These are phyloP conservation scores for Drosophila tsacasi DNA, from an alignment of 1,140 invertebrate genomes.

Conservation along the genomic window DNA sequence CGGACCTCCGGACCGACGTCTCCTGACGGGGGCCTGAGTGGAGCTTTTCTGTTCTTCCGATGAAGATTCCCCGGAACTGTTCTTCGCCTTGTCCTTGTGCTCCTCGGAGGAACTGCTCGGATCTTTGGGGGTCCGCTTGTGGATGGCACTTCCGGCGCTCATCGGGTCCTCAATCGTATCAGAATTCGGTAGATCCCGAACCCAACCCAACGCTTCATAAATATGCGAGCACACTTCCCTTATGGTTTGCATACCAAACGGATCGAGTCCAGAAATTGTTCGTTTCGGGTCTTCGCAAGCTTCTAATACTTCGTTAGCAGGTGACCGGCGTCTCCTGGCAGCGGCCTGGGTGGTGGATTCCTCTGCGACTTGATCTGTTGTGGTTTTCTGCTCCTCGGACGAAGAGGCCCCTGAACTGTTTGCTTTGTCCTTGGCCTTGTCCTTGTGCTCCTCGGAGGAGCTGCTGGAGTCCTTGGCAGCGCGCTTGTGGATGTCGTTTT, in stretches of 20 bases:
- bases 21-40: slow-evolving; percentile 1
- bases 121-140: slow-evolving; percentile 17
- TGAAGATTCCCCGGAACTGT: background rate
- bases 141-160: background rate
- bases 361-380: background rate
- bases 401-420: slow-evolving; percentile 13
- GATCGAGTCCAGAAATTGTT: too few relatives aligned
- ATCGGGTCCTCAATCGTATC: too few relatives aligned
- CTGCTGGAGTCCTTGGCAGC: slow-evolving; percentile 19
- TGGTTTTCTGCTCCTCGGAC: slow-evolving; percentile 15
- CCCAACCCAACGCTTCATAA: too few relatives aligned
- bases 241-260: too few relatives aligned
- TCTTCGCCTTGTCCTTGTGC: background rate
- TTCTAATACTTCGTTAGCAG: too few relatives aligned
- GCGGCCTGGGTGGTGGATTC: background rate
- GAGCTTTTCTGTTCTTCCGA: slow-evolving; percentile 7
- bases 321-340: slow-evolving; percentile 2
- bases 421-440: slow-evolving; percentile 17
- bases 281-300: too few relatives aligned
- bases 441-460: slow-evolving; percentile 34
- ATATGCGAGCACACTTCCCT: too few relatives aligned
- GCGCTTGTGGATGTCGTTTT: background rate
- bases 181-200: too few relatives aligned
- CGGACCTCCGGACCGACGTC: background rate
- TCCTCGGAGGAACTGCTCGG: slow-evolving; percentile 23